These are phyloP conservation scores for Drosophila repletoides DNA, from an alignment of 1,140 invertebrate species.

Conservation along the genomic window DNA sequence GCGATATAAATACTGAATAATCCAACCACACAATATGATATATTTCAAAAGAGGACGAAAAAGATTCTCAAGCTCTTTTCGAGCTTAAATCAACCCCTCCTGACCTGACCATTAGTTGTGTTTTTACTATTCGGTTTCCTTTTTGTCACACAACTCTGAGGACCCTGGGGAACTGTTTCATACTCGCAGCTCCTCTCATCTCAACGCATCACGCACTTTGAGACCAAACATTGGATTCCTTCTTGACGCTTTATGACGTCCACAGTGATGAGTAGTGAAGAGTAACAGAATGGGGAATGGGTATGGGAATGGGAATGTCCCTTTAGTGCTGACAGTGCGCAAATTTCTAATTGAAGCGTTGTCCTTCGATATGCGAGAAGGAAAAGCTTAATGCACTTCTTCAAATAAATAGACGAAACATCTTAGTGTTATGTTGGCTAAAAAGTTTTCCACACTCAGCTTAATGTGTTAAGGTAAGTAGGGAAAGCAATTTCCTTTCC, in stretches of 20 bases:
- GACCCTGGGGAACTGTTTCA: slow-evolving; percentile 30
- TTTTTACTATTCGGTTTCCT: slow-evolving; percentile 25
- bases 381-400: slow-evolving; percentile 3
- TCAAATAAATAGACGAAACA: not conserved
- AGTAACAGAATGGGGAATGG: not conserved
- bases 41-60: not conserved
- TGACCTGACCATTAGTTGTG: slow-evolving; percentile 35
- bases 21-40: too few relatives aligned
- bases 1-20: not conserved
- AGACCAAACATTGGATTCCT: slow-evolving; percentile 6
- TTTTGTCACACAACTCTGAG: slow-evolving; percentile 27
- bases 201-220: slow-evolving; percentile 42
- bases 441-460: slow-evolving; percentile 12
- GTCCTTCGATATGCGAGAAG: slow-evolving; percentile 25
- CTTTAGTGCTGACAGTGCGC: slow-evolving; percentile 58
- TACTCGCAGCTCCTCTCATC: slow-evolving; percentile 10
- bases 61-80: not conserved
- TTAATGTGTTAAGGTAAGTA: slow-evolving; percentile 5
- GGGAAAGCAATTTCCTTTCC: slow-evolving; percentile 48
- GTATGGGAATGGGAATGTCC: slow-evolving; percentile 23
- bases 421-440: slow-evolving; percentile 11
- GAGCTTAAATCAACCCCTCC: not conserved
- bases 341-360: slow-evolving; percentile 63
- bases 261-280: slow-evolving; percentile 17
- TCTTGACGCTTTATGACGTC: slow-evolving; percentile 42